Base-by-base conservation (phyloP, 2,113 vertebrate species). In the Lanius ludovicianus region DNA sequence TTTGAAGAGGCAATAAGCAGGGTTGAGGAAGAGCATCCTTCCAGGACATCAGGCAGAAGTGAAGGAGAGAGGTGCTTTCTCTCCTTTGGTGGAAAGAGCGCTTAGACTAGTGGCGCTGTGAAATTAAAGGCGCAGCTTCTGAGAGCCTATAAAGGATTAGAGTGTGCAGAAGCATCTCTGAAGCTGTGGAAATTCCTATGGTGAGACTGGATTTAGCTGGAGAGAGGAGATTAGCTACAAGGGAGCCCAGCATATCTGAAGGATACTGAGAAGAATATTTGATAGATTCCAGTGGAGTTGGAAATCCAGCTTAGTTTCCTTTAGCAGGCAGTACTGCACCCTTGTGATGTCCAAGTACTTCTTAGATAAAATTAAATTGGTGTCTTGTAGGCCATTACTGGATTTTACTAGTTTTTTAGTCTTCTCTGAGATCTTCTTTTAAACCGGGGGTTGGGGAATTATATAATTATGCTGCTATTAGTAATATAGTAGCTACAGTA, bases 401-500 rank as follows among this genome's bases (percentile, higher is more conserved):
- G 73, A 75, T 92, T 93, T 91, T 71, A 64, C 71, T 71, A 35
- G 55, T 88, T 81, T 90, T 92, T 44, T 75, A 78, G 60, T 79
- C 56, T 78, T 94, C 57, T 83, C 55, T 44, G 69, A 90, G 85
- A 87, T 89, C 79, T 71, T 94, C 73, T 92, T 88, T 88, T 75
- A 90, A 87, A 89, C 52, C 0, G 14, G 64, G 73, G 35, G 60
- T 52, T 95, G 93, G 60, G 81, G 60, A 93, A 78, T 94, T 90
- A 81, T 12, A 41, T 94, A 75, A 93, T 92, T 92, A 81, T 75
- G 69, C 64, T 90, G 68, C 83, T 95, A 75, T 95, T 89, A 89
- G 85, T 90, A 90, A 57, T 86, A 92, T 84, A 71, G 73, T 76
- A 70, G 93, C 44, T 94, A 68, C 20, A 68, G 75, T 49, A 90